Base-by-base conservation (phyloP, 2,797 vertebrate species). In the Microctenopoma steveboyesi region DNA sequence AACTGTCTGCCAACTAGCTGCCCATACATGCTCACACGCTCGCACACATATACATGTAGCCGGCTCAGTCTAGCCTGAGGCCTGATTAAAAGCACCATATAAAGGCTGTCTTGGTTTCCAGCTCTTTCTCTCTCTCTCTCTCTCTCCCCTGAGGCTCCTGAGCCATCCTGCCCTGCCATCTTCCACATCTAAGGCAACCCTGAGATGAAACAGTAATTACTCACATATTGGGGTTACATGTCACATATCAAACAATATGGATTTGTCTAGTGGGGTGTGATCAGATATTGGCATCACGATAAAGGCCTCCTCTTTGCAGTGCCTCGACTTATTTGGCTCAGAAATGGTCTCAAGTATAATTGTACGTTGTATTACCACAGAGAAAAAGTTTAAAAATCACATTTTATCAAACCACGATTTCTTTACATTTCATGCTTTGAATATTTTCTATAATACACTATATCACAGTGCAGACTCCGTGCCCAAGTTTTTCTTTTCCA, bases 231-330 rank as follows among this genome's bases (percentile, higher is more conserved):
- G 61, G 78, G 86, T 86, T 83, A 89, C 78, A 80, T 86, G 88
- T 88, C 86, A 88, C 82, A 78, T 82, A 89, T 92, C 81, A 85
- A 81, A 91, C 84, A 79, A 72, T 86, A 87, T 79, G 76, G 86
- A 84, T 89, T 71, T 84, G 64, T 76, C 78, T 74, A 22, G 54
- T 25, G 51, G 70, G 57, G 43, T 69, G 52, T 64, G 58, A 89
- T 84, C 83, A 84, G 70, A 85, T 76, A 85, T 88, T 87, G 84
- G 78, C 83, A 79, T 61, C 2, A 5, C 49, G 47, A 70, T 76
- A 72, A 85, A 89, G 59, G 49, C 3, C 15, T 61, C 43, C 64
- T 64, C 57, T 40, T 59, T 40, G 25, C 50, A 50, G 65, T 43
- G 54, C 66, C 55, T 47, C n/a, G 15, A 79, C 63, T 69, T 51